Conservation (phyloP, 2,888 invertebrate species). For the Drosophila hamatofila region DNA sequence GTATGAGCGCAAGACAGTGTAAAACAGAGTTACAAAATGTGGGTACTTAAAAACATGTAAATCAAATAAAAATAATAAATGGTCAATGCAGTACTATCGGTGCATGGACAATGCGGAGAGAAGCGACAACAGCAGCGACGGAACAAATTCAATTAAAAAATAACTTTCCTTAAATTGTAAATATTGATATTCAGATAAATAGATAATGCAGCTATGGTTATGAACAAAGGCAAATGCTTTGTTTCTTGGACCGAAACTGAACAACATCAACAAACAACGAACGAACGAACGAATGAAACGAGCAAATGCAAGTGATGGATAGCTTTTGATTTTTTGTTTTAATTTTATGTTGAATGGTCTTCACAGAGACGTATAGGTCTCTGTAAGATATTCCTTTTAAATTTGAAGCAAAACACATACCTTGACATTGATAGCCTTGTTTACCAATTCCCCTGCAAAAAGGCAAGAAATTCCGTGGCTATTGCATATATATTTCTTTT, state of each 20-base stretch:
- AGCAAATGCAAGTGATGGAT: slow-evolving; percentile 78
- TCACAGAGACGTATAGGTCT: slow-evolving; percentile 37
- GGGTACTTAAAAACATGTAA: slow-evolving; percentile 19
- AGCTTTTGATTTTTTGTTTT: slow-evolving; percentile 23
- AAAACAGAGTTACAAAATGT: slow-evolving; percentile 40
- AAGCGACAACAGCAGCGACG: slow-evolving; percentile 36
- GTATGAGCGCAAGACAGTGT: slow-evolving; percentile 47
- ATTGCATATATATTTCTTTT: slow-evolving; percentile 78
- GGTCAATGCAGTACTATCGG: slow-evolving; percentile 38
- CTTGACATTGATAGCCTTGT: slow-evolving; percentile 99
- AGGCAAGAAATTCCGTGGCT: slow-evolving; percentile 86
- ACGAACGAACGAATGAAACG: slow-evolving; percentile 55
- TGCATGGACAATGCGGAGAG: slow-evolving; percentile 50
- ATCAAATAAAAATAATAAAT: slow-evolving; percentile 22
- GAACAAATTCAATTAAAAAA: slow-evolving; percentile 21
- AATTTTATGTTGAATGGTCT: slow-evolving; percentile 35
- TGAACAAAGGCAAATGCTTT: slow-evolving; percentile 51
- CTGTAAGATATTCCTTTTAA: slow-evolving; percentile 58
- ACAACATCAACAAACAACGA: slow-evolving; percentile 69
- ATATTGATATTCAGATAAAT: slow-evolving; percentile 24
- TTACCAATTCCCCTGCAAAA: slow-evolving; percentile 97
- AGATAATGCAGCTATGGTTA: slow-evolving; percentile 44
- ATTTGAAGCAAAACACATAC: slow-evolving; percentile 87
- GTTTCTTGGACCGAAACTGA: slow-evolving; percentile 37
- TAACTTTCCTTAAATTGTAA: slow-evolving; percentile 24